Evolutionary conservation across 92 coral and sea anemone species (phyloP).

Genomic region (Muricea muricata): DNA sequence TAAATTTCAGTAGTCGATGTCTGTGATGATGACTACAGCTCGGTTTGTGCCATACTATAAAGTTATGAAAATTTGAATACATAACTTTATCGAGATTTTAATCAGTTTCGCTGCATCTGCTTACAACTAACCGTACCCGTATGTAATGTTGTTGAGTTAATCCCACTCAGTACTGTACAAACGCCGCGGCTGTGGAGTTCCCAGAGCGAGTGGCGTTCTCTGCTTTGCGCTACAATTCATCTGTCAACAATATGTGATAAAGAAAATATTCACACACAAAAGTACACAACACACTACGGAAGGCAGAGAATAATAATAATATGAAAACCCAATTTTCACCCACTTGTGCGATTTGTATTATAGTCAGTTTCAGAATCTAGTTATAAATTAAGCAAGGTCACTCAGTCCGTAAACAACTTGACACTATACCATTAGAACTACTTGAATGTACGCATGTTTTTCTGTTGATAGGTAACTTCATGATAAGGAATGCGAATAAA

Average conservation of each 20-base stretch:
- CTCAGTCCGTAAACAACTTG: not conserved
- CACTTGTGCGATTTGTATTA: not conserved
- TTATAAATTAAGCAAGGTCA: not conserved
- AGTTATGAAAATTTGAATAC: too few relatives aligned
- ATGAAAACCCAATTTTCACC: not conserved
- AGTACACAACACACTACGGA: not conserved
- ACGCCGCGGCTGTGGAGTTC: too few relatives aligned
- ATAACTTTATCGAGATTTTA: too few relatives aligned
- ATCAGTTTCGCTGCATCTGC: too few relatives aligned
- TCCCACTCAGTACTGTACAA: not conserved
- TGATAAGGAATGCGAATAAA: constrained; percentile 13
- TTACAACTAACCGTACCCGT: not conserved
- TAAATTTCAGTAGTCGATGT: too few relatives aligned
- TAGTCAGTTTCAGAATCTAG: too few relatives aligned
- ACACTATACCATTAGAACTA: constrained; percentile 14
- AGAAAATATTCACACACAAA: constrained; percentile 30
- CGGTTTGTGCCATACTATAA: too few relatives aligned
- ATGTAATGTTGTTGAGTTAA: not conserved
- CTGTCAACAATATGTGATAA: constrained; percentile 39
- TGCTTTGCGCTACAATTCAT: constrained; percentile 2
- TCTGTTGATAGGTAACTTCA: constrained; percentile 5
- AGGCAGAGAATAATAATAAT: not conserved
- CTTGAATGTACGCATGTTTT: constrained; percentile 9
- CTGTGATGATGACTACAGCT: too few relatives aligned
- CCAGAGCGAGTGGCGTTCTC: not conserved